Base-by-base conservation (phyloP, 35 echinoderm and acorn worm species). In the Eucidaris tribuloides region DNA sequence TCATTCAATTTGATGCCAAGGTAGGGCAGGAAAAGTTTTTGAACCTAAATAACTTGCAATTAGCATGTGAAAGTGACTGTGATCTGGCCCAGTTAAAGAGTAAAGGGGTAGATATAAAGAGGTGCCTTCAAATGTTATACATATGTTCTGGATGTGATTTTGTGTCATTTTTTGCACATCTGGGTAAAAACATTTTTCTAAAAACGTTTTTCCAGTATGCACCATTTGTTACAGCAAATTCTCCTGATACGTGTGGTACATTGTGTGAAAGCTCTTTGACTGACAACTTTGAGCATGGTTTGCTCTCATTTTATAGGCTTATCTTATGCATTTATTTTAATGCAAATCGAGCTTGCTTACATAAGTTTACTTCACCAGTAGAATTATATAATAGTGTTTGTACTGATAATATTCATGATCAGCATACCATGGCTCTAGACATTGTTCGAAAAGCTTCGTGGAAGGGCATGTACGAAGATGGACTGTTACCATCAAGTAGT, bases 401-500 rank as follows among this genome's bases (percentile, higher is more conserved):
- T 5, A 20, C 66, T 39, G 66, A 72, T 42, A 42, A 72, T 72
- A 41, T 80, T 2, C 44, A 42, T 44, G 25, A 46, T 4, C 46
- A 65, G 17, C 85, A 88, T 80, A 34, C 32, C 34, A 33, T 65
- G 45, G 77, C 59, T 34, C 33, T 88, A 11, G 44, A 70, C 20
- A 60, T 88, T 0, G 77, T 88, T 2, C 25, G 85, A 1, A 80
- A 71, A 49, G 85, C 76, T 35, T 79, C 85, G 4, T 80, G 77
- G 74, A 88, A 88, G 52, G 85, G 76, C 0, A 33, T 56, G 7
- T 80, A 88, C 55, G 76, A 88, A 80, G 76, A 88, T 88, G 42
- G 48, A 45, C 60, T 88, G 48, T 46, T 88, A 33, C 85, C 76
- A 40, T 88, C 85, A 43, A n/a, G 38, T 49, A 33, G 48, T 45